Evolutionary conservation across 2,888 invertebrate genomes (phyloP), one percentile per base, ranked within the genome.

Genomic region (Cordilura impudica): DNA sequence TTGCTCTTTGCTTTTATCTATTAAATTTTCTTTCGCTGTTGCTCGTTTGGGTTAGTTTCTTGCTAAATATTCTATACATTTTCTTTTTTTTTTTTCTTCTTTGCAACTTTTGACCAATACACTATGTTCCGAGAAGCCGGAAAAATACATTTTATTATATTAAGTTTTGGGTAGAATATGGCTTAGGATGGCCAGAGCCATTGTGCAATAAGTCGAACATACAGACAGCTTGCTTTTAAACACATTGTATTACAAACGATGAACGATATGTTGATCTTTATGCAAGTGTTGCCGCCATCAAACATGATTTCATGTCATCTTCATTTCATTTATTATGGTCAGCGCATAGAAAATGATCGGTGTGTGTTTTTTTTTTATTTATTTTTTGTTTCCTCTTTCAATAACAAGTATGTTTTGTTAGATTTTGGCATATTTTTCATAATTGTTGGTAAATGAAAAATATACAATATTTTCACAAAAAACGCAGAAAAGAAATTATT

Each of bases 231-330:
- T 58, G 61, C 58, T 47, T 77, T 80, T 65, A 16, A 54, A 16
- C 60, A 18, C 39, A 70, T 66, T 21, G 51, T 65, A 65, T 58
- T 66, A 39, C 26, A 29, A 69, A 69, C 61, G 61, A 69, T 61
- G 39, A 61, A 61, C 67, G 70, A 67, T 67, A 73, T 61, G 61
- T 71, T 69, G 63, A 76, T 75, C 87, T 86, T 86, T 85, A 86
- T 87, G 86, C 86, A 87, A 87, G 87, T 87, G 82, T 78, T 78
- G 87, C 87, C 86, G 87, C 87, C 87, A 86, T 84, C 87, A 84
- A 86, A 87, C 87, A 87, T 87, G 87, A 87, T 86, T 87, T 84
- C 86, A 85, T 87, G 87, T 87, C 87, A 86, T 85, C 86, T 85
- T 85, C 87, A 85, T 85, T 86, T 87, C 87, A 86, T 84, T 85